Conservation (phyloP, 2,113 vertebrate species). For the Triplophysa rosa region DNA sequence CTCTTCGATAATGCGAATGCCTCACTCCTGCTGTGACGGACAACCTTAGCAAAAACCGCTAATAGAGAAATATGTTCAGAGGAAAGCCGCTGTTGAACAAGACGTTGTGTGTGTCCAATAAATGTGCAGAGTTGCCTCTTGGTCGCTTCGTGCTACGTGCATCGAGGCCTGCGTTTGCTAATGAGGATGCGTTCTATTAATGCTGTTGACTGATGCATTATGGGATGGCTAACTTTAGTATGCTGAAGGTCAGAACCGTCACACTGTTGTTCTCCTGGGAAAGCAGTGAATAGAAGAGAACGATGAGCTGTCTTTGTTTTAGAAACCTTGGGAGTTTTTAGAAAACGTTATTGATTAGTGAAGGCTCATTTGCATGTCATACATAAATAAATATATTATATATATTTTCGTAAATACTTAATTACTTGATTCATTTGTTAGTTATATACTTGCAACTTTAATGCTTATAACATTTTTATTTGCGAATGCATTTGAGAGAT, state of each 20-base stretch:
- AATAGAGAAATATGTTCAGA: conserved; percentile 34
- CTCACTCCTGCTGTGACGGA: conserved; percentile 28
- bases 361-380: background rate
- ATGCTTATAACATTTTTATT: too few relatives aligned
- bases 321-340: background rate
- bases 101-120: background rate
- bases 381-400: too few relatives aligned
- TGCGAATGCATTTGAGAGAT: too few relatives aligned
- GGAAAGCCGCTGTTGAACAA: background rate
- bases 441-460: too few relatives aligned
- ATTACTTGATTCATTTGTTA: too few relatives aligned
- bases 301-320: background rate
- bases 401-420: too few relatives aligned
- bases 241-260: conserved; percentile 3
- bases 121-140: background rate
- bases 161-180: background rate
- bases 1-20: conserved; percentile 18
- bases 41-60: conserved; percentile 11
- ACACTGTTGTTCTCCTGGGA: background rate
- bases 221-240: background rate
- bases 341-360: background rate
- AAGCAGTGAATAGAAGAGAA: background rate
- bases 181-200: background rate
- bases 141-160: background rate
- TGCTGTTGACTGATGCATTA: background rate